These are phyloP conservation scores for Dasypogon diadema DNA, from an alignment of 2,888 invertebrate species.

Conservation along the genomic window DNA sequence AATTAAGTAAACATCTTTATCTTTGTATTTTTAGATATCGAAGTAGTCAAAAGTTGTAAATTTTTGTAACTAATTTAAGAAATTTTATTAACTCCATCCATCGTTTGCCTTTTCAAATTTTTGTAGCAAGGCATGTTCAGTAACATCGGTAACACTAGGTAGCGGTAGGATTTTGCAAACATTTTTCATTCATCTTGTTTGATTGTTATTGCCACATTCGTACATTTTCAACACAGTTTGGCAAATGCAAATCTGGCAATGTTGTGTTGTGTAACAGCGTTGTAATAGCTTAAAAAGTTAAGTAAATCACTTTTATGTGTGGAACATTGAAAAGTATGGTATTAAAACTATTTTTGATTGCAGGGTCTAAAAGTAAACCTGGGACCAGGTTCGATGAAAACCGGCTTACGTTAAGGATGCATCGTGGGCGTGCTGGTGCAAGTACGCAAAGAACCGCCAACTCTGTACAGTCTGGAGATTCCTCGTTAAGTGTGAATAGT, in stretches of 20 bases:
- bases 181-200: conserved; percentile 47
- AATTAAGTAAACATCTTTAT: too few species aligned
- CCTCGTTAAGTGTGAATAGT: conserved; percentile 74
- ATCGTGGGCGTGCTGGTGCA: conserved; percentile 79
- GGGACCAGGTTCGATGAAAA: conserved; percentile 87
- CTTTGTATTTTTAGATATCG: too few species aligned
- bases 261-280: conserved; percentile 51
- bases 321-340: not conserved
- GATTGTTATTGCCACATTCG: conserved; percentile 7
- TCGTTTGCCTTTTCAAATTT: not conserved
- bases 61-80: too few species aligned
- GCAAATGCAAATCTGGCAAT: conserved; percentile 50
- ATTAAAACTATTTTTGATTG: conserved; percentile 66
- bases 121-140: conserved; percentile 38
- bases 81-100: too few species aligned
- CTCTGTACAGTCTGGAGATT: conserved; percentile 74
- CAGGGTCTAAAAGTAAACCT: conserved; percentile 73
- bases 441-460: conserved; percentile 71
- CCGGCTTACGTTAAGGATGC: conserved; percentile 88
- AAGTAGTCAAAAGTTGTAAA: too few species aligned
- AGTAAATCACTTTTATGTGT: conserved; percentile 61
- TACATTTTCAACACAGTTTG: conserved; percentile 36
- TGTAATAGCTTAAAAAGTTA: conserved; percentile 39
- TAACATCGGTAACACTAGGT: conserved; percentile 14
- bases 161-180: conserved; percentile 1